These are phyloP conservation scores for Oreortyx pictus DNA, from an alignment of 2,797 vertebrate genomes.

Conservation along the genomic window DNA sequence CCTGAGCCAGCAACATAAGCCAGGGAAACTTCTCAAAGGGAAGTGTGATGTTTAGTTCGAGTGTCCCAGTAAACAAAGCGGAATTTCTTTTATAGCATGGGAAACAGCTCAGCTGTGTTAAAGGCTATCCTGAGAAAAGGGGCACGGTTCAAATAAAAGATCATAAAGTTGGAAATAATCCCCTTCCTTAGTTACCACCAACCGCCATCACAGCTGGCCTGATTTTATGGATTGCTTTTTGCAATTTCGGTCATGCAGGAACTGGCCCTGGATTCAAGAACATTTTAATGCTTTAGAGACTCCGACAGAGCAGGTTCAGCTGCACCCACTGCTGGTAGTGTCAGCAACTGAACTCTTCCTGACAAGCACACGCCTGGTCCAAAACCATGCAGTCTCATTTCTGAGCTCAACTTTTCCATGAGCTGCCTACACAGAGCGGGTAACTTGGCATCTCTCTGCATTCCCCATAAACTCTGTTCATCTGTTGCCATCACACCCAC, in stretches of 20 bases:
- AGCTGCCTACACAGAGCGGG: conserved; percentile 61
- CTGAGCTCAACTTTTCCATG: conserved; percentile 60
- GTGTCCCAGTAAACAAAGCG: neutral
- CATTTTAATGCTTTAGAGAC: conserved; percentile 34
- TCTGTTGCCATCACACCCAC: conserved; percentile 69
- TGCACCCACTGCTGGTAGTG: conserved; percentile 49
- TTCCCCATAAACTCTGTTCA: conserved; percentile 65
- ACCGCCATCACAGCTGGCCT: neutral
- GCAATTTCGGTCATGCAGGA: neutral
- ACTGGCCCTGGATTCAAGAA: neutral
- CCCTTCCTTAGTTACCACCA: neutral
- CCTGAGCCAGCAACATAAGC: neutral
- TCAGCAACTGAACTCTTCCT: conserved; percentile 21
- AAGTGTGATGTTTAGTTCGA: neutral
- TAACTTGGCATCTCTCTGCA: conserved; percentile 61
- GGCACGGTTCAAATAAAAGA: neutral
- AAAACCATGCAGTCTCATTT: conserved; percentile 10
- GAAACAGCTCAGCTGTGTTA: neutral
- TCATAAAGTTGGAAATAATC: neutral
- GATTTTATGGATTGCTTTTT: conserved; percentile 35
- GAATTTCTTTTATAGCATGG: neutral
- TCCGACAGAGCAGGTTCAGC: conserved; percentile 30
- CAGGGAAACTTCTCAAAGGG: neutral
- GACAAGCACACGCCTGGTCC: conserved; percentile 8
- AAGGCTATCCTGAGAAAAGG: neutral